Evolutionary conservation across 2,888 invertebrate genomes (phyloP).

Genomic region (Drosophila glabriapex): DNA sequence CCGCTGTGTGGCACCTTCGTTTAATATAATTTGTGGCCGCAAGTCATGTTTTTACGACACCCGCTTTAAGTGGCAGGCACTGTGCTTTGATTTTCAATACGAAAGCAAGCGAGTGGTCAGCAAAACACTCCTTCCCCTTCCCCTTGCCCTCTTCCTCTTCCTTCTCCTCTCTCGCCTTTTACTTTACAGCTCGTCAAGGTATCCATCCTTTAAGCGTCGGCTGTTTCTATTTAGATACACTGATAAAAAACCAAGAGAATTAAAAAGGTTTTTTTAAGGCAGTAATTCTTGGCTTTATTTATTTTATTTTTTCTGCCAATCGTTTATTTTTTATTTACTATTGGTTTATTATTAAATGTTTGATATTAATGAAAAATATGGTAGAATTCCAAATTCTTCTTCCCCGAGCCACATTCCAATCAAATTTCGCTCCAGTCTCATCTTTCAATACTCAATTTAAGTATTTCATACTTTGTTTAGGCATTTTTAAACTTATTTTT

Average conservation of each 20-base stretch:
- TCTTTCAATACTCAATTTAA: neutral
- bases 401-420: neutral
- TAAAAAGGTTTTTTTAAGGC: neutral
- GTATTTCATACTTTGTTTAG: neutral
- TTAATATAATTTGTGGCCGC: constrained; percentile 77
- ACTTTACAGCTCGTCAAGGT: constrained; percentile 36
- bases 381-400: neutral
- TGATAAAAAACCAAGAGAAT: neutral
- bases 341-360: neutral
- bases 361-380: neutral
- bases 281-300: too few relatives aligned
- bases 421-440: neutral
- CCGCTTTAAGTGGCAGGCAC: constrained; percentile 59
- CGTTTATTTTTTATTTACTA: neutral
- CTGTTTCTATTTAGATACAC: constrained; percentile 8
- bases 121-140: neutral
- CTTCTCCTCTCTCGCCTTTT: neutral
- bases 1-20: constrained; percentile 61
- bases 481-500: neutral
- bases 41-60: constrained; percentile 71
- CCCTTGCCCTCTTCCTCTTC: too few relatives aligned
- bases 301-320: too few relatives aligned
- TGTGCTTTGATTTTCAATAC: constrained; percentile 44
- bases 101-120: constrained; percentile 23
- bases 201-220: constrained; percentile 14